phyloP scores from a whole-genome alignment of 2,797 vertebrate genomes.

The Nannoperca obscura region DNA sequence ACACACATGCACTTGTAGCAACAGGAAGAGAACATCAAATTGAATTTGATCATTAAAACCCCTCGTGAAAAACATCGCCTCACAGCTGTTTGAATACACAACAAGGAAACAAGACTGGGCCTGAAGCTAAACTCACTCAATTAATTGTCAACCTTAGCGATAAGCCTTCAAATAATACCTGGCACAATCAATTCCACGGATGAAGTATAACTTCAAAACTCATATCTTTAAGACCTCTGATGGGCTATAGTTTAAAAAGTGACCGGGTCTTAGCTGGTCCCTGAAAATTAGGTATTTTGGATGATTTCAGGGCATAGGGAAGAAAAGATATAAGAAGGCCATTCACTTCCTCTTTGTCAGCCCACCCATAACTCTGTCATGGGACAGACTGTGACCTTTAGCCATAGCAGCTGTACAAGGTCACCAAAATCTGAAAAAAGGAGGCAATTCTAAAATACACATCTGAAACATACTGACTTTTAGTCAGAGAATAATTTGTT shows the following conservation, averaged over 20 bases:
- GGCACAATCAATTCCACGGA: conserved; percentile 4
- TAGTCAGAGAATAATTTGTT: neutral
- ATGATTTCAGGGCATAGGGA: conserved; percentile 14
- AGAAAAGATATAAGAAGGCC: conserved; percentile 13
- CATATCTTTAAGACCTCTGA: neutral
- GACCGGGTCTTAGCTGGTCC: neutral
- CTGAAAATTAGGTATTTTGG: neutral
- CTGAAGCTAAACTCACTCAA: neutral
- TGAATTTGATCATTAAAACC: conserved; percentile 5
- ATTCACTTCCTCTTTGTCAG: conserved; percentile 52
- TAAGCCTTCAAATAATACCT: conserved; percentile 1
- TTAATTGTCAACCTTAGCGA: neutral
- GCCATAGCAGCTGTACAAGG: too few species aligned
- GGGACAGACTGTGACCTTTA: conserved; percentile 48
- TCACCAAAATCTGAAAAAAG: neutral
- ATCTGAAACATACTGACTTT: neutral
- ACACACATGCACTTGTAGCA: neutral
- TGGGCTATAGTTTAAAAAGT: neutral
- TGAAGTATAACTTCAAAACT: neutral
- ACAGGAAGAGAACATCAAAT: conserved; percentile 14
- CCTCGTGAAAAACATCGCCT: neutral
- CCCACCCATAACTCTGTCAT: conserved; percentile 40
- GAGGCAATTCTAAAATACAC: neutral
- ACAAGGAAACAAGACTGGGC: conserved; percentile 9
- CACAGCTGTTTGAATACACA: conserved; percentile 19